phyloP scores from a whole-genome alignment of 1,140 invertebrate species.

The Drosophila pachea region DNA sequence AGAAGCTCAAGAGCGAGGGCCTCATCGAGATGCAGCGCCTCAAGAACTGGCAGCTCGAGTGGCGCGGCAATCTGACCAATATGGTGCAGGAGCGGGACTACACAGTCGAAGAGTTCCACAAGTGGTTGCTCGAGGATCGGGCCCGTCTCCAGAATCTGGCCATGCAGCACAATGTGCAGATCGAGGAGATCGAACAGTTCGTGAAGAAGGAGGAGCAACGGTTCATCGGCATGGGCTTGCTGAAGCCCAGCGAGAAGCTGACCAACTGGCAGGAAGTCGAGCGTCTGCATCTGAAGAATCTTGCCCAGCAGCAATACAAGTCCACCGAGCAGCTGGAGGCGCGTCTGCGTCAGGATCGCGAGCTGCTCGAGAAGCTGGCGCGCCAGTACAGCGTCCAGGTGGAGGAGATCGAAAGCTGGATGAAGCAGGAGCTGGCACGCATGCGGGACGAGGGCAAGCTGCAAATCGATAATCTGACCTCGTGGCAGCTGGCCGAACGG shows the following conservation, averaged over 20 bases:
- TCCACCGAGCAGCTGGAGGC: constrained; percentile 74
- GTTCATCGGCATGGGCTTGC: constrained; percentile 69
- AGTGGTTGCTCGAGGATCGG: constrained; percentile 73
- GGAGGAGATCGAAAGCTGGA: constrained; percentile 73
- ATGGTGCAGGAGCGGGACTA: constrained; percentile 76
- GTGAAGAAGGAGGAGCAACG: constrained; percentile 76
- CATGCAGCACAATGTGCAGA: constrained; percentile 76
- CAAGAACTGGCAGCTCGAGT: constrained; percentile 71
- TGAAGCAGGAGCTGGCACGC: constrained; percentile 73
- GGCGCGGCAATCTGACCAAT: constrained; percentile 74
- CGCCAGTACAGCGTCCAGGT: constrained; percentile 72
- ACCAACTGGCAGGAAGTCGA: constrained; percentile 77
- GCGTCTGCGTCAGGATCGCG: constrained; percentile 66
- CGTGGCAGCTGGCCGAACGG: constrained; percentile 72
- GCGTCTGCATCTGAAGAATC: constrained; percentile 65
- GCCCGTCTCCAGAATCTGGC: constrained; percentile 63
- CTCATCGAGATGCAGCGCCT: constrained; percentile 71
- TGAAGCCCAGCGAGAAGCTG: constrained; percentile 73
- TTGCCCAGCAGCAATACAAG: constrained; percentile 73
- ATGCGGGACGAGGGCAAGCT: constrained; percentile 74
- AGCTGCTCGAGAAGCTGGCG: constrained; percentile 63
- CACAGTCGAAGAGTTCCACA: constrained; percentile 76
- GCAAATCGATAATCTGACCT: constrained; percentile 73
- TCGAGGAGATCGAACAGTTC: constrained; percentile 75
- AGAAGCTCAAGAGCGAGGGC: constrained; percentile 63